phyloP scores from a whole-genome alignment of 2,113 vertebrate species.

The Montifringilla adamsi region DNA sequence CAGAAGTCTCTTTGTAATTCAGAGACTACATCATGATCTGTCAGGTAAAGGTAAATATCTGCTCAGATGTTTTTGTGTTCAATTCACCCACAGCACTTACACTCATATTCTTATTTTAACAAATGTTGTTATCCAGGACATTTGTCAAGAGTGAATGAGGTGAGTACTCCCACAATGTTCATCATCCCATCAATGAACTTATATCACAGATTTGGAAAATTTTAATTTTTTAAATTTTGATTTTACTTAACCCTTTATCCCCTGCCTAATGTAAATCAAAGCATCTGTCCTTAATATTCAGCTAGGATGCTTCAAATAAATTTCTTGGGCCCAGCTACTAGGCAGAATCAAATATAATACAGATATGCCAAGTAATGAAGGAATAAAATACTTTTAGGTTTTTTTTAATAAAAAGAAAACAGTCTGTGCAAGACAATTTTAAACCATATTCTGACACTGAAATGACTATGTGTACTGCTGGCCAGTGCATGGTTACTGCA shows the following conservation, averaged over 20 bases:
- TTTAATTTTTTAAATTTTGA: background rate
- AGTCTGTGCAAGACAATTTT: background rate
- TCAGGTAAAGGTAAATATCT: background rate
- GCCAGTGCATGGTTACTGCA: background rate
- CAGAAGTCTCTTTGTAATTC: background rate
- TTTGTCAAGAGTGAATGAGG: background rate
- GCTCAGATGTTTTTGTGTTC: background rate
- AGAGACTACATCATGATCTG: background rate
- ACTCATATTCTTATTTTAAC: background rate
- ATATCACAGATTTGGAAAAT: background rate
- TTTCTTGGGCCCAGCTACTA: background rate
- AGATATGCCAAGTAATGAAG: background rate
- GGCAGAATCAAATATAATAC: background rate
- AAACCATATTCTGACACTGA: background rate
- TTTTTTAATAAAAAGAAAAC: background rate
- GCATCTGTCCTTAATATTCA: background rate
- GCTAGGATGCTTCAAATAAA: background rate
- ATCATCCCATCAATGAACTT: background rate
- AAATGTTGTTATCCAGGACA: background rate
- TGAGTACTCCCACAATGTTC: background rate
- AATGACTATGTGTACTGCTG: background rate
- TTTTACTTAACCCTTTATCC: accelerated
- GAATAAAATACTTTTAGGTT: background rate
- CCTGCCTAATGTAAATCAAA: accelerated
- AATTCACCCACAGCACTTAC: background rate